Evolutionary conservation across 2,113 vertebrate genomes (phyloP).

Genomic region (Scalopus aquaticus): DNA sequence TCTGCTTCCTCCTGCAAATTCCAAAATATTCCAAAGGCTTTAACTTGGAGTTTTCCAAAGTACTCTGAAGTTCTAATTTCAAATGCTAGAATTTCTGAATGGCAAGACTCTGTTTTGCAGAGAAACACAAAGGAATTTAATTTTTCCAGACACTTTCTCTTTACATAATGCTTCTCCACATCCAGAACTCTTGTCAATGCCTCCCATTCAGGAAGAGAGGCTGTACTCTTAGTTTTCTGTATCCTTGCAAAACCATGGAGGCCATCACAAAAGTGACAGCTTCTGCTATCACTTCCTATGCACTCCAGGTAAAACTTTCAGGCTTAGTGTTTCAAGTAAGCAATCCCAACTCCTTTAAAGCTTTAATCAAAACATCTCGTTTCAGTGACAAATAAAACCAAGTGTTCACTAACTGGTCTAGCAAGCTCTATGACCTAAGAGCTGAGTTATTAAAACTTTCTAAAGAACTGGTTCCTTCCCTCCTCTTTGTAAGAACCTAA

Average conservation of each 20-base stretch:
- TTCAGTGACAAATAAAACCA: background rate
- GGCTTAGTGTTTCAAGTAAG: background rate
- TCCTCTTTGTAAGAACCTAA: background rate
- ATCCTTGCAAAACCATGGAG: background rate
- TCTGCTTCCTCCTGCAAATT: background rate
- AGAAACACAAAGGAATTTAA: background rate
- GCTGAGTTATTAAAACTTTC: background rate
- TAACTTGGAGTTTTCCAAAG: background rate
- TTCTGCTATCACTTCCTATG: background rate
- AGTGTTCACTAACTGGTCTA: background rate
- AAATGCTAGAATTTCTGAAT: background rate
- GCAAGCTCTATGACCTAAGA: background rate
- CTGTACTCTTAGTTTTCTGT: background rate
- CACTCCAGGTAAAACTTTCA: background rate
- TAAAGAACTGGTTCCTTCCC: background rate
- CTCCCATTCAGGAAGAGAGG: background rate
- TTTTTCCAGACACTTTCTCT: background rate
- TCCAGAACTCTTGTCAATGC: background rate
- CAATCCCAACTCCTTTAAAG: background rate
- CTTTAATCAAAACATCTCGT: background rate
- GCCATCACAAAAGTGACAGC: background rate
- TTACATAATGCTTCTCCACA: background rate
- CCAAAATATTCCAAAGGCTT: background rate
- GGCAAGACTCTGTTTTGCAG: background rate
- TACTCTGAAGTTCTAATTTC: background rate